Conservation (phyloP, 1,140 invertebrate species). For the Theocolax elegans region DNA sequence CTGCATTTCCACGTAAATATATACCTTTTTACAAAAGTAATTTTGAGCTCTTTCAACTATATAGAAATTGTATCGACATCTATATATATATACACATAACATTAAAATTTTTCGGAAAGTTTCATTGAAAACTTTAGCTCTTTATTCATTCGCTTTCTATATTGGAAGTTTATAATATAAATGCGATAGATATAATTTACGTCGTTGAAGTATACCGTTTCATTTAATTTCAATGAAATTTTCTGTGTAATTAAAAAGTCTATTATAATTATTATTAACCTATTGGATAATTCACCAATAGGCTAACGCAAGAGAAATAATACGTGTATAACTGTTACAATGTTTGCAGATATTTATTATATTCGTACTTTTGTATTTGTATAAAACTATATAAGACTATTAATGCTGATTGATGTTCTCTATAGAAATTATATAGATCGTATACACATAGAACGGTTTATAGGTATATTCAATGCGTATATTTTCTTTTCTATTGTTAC, state of each 20-base stretch:
- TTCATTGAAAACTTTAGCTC: not conserved
- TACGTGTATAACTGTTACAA: slow-evolving; percentile 26
- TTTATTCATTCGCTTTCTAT: too few relatives aligned
- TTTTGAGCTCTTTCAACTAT: not conserved
- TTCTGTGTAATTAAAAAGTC: not conserved
- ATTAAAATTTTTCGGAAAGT: slow-evolving; percentile 11
- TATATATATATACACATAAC: not conserved
- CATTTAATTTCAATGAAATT: slow-evolving; percentile 14
- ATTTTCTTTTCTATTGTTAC: slow-evolving; percentile 7
- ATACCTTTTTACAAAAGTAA: slow-evolving; percentile 21
- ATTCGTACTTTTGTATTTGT: slow-evolving; percentile 36
- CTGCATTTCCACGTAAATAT: slow-evolving; percentile 31
- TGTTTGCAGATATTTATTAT: slow-evolving; percentile 36
- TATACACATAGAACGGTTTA: not conserved
- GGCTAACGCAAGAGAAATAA: slow-evolving; percentile 30
- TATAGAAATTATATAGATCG: not conserved
- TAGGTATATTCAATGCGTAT: not conserved
- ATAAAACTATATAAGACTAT: slow-evolving; percentile 9
- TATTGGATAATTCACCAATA: not conserved
- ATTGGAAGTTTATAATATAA: too few relatives aligned
- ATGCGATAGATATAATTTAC: too few relatives aligned
- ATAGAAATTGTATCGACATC: too few relatives aligned
- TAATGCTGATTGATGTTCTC: not conserved
- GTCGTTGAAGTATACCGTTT: not conserved
- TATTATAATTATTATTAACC: slow-evolving; percentile 4